phyloP scores from a whole-genome alignment of 2,113 vertebrate species.

The Grus americana region DNA sequence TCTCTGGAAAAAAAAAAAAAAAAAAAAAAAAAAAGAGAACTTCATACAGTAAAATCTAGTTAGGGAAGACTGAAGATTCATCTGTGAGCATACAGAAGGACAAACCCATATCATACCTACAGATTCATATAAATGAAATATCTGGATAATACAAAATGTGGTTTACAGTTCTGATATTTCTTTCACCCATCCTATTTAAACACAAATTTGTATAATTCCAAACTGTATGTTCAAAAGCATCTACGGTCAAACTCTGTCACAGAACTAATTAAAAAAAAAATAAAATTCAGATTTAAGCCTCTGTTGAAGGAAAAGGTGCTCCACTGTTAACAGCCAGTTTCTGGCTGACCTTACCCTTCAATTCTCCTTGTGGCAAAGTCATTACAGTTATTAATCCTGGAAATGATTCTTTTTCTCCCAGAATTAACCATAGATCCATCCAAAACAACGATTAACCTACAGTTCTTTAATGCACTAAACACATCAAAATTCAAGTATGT shows the following conservation, averaged over 20 bases:
- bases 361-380: conserved; percentile 55
- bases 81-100: neutral
- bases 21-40: neutral
- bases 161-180: neutral
- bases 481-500: conserved; percentile 45
- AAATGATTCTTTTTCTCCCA: neutral
- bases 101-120: neutral
- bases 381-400: neutral
- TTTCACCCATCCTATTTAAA: neutral
- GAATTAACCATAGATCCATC: conserved; percentile 55
- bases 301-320: neutral
- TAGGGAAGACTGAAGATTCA: neutral
- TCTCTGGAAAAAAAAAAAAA: neutral
- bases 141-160: neutral
- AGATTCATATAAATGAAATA: neutral
- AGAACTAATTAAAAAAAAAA: neutral
- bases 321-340: neutral
- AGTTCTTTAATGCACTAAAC: conserved; percentile 53
- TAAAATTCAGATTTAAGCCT: neutral
- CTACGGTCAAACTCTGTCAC: neutral
- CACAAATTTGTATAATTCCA: neutral
- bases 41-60: neutral
- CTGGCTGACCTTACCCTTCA: conserved; percentile 7
- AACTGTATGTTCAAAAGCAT: neutral
- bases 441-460: conserved; percentile 65